Evolutionary conservation across 2,888 invertebrate species (phyloP).

Genomic region (Cephalotes varians): DNA sequence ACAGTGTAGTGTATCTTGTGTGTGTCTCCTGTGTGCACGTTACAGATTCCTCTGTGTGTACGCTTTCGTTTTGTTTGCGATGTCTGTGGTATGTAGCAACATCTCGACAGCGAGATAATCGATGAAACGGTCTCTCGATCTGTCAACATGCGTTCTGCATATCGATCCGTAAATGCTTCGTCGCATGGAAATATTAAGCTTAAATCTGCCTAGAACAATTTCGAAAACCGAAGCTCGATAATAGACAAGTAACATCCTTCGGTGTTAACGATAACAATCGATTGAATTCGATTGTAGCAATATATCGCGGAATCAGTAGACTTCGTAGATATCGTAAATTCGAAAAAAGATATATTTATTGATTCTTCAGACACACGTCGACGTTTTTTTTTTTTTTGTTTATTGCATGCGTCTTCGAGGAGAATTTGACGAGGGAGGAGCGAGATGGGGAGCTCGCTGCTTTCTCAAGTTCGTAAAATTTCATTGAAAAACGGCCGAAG

Average conservation of each 20-base stretch:
- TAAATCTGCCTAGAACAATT: slow-evolving; percentile 32
- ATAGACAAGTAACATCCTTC: slow-evolving; percentile 25
- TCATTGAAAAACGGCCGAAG: slow-evolving; percentile 49
- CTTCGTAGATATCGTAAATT: neutral
- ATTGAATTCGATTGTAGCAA: neutral
- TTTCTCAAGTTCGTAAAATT: slow-evolving; percentile 9
- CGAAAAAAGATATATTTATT: neutral
- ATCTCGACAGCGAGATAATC: slow-evolving; percentile 23
- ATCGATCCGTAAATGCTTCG: neutral
- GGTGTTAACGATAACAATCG: neutral
- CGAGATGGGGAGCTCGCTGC: neutral
- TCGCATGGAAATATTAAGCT: slow-evolving; percentile 11
- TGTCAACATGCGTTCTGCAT: slow-evolving; percentile 6
- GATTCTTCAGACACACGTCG: slow-evolving; percentile 29
- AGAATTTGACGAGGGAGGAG: slow-evolving; percentile 10
- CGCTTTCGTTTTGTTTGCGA: neutral
- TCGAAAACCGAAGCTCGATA: slow-evolving; percentile 25
- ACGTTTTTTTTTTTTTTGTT: slow-evolving; percentile 29
- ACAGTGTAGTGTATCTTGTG: slow-evolving; percentile 33
- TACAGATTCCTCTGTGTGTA: slow-evolving; percentile 14
- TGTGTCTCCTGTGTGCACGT: slow-evolving; percentile 29
- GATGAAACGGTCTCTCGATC: neutral
- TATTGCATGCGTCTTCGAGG: slow-evolving; percentile 42
- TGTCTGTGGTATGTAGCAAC: neutral
- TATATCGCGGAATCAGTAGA: slow-evolving; percentile 6